Base-by-base conservation (phyloP, 2,888 invertebrate genomes). In the Lochmaea capreae region DNA sequence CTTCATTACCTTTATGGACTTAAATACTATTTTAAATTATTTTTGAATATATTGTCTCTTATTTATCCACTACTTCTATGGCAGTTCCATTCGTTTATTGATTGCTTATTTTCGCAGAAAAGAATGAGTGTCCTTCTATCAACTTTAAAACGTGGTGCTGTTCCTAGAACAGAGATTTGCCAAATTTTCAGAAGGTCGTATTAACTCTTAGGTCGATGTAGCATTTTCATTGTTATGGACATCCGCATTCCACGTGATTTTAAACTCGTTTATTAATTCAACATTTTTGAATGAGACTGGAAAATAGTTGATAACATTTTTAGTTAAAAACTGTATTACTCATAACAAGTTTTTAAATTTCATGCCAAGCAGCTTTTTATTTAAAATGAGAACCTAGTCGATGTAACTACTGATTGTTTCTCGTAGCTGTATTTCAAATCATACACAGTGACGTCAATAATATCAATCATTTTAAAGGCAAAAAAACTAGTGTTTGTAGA, bases 221-320 rank as follows among this genome's bases (percentile, higher is more conserved):
- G 6, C 5, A 5, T 52, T 52, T 52, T 6, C 14, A 52, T 52
- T 52, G 14, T 52, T 52, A 52, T 52, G 52, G 5, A 52, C 14
- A 52, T 52, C 52, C 52, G 52, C 52, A 52, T 52, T 52, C 52
- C 52, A n/a, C 52, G 52, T n/a, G 5, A 14, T 52, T 14, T 52
- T 52, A 52, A 52, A 14, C 52, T 16, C 52, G 8, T 52, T 52
- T n/a, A 14, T 52, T 52, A 52, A n/a, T 52, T 52, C 2, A 16
- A 52, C 5, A 52, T 16, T n/a, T 16, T 11, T 46, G 12, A 46
- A 46, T 12, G 11, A 12, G 12, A 46, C 46, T 46, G 3, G 4
- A 33, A 33, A 33, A 46, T 11, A 10, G 3, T 46, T 46, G 12
- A 46, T 4, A 14, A 46, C 14, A 46, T 46, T 46, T 46, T 46